Percentiles rank a stretch among this genome's conserved stretches.
phyloP scores from a whole-genome alignment of 2,888 invertebrate species.

The Cerceris ruficornis region DNA sequence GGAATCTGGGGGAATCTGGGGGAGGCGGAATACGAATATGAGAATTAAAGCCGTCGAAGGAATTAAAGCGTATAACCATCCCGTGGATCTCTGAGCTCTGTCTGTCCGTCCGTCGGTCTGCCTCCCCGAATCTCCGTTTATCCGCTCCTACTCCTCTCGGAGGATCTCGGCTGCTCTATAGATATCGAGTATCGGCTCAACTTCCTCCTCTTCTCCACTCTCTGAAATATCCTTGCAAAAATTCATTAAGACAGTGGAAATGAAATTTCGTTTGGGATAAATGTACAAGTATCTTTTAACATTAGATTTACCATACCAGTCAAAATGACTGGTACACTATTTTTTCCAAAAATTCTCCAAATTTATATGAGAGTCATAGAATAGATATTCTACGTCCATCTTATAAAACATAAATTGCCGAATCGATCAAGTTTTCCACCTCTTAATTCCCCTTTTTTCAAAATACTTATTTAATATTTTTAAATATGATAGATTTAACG shows the following conservation, averaged over 20 bases:
- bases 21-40: slow-evolving; percentile 79
- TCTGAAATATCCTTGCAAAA: slow-evolving; percentile 30
- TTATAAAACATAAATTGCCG: too few relatives aligned
- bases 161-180: slow-evolving; percentile 56
- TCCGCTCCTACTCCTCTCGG: slow-evolving; percentile 57
- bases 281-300: too few relatives aligned
- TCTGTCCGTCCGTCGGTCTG: slow-evolving; percentile 62
- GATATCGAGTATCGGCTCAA: slow-evolving; percentile 77
- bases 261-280: too few relatives aligned
- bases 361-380: too few relatives aligned
- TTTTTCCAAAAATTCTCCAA: too few relatives aligned
- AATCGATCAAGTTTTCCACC: too few relatives aligned
- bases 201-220: slow-evolving; percentile 36
- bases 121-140: slow-evolving; percentile 57
- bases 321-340: too few relatives aligned
- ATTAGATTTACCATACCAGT: too few relatives aligned
- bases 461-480: too few relatives aligned
- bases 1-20: slow-evolving; percentile 44
- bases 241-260: slow-evolving; percentile 33
- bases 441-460: too few relatives aligned
- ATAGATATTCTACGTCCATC: too few relatives aligned
- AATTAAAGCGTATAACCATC: slow-evolving; percentile 80
- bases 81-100: slow-evolving; percentile 69
- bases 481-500: too few relatives aligned
- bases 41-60: slow-evolving; percentile 81